A percentile compares a stretch with the other conserved stretches of the same genome.
Conservation (phyloP, 2,888 invertebrate genomes). For the Euspilapteryx auroguttella region DNA sequence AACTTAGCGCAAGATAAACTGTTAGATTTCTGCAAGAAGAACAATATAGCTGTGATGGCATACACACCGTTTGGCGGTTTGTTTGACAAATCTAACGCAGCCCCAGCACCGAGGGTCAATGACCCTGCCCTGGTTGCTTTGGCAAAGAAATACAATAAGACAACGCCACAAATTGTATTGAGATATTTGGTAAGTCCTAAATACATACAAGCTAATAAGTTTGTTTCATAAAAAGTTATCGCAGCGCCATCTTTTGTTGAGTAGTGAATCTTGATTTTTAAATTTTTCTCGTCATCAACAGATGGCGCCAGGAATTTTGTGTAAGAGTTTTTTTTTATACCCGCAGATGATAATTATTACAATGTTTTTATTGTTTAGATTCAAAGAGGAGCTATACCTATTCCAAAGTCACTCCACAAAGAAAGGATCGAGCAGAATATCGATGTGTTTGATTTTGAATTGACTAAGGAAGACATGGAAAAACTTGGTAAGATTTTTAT, state of each 20-base stretch:
- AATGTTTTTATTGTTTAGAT: constrained; percentile 24
- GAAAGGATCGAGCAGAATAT: constrained; percentile 59
- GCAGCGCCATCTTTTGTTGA: no score
- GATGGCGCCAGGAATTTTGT: neutral
- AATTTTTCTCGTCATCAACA: no score
- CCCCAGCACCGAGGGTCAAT: constrained; percentile 32
- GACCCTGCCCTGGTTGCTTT: constrained; percentile 51
- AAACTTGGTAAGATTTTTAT: constrained; percentile 24
- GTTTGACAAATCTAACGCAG: constrained; percentile 28
- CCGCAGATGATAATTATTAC: neutral
- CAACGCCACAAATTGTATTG: constrained; percentile 60
- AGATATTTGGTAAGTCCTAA: constrained; percentile 66
- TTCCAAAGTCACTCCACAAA: constrained; percentile 63
- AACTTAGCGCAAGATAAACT: constrained; percentile 65
- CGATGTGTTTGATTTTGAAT: constrained; percentile 61
- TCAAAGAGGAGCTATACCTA: constrained; percentile 59
- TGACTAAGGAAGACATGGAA: constrained; percentile 51
- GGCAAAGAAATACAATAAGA: constrained; percentile 62
- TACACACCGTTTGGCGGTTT: constrained; percentile 67
- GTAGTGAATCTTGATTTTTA: no score
- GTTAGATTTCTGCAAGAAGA: constrained; percentile 58
- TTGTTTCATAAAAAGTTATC: no score
- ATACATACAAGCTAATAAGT: no score
- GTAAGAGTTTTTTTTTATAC: neutral
- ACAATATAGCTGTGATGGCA: constrained; percentile 64